Evolutionary conservation across 2,797 vertebrate species (phyloP), one percentile per base, ranked within the genome.

Genomic region (Paramormyrops hopkinsi): DNA sequence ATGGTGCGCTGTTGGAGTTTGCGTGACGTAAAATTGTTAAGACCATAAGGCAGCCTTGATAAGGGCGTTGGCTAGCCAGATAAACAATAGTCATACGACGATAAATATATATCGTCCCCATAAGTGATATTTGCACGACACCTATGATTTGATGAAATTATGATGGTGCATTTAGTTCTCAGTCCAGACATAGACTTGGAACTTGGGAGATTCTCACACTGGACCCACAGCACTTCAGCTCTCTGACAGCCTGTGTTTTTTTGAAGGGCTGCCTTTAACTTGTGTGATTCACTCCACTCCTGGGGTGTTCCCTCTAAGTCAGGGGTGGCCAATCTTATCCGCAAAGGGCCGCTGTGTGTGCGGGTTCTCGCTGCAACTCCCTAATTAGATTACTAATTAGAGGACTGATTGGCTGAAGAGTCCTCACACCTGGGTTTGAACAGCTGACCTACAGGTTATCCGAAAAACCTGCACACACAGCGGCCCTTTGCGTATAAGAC

Each of bases 71-170:
- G 54, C 44, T 12, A 62, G 54, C 25, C 86, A 46, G 48, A 87
- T 87, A 87, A 89, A 86, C 69, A 89, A 85, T 87, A 86, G 84
- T 87, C 84, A 69, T 76, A 87, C 56, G 12, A 51, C 33, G 44
- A 29, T 86, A 89, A 89, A 89, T 87, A 69, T 83, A 89, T 50
- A 86, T 86, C 29, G 84, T 69, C 84, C 41, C 89, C 83, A 9
- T 89, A 89, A 89, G 46, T 87, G 59, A 86, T 89, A 84, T 87
- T 89, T 87, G 33, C 50, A 37, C 22, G n/a, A 65, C 22, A 87
- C 84, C 82, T 85, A 53, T 53, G 41, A 87, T 89, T 89, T 89
- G 62, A 86, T 86, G 89, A 84, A 84, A 59, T 44, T 44, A 86
- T 76, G 85, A 83, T 62, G 56, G 86, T 56, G 33, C 37, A 25